These are phyloP conservation scores for Petrocephalus microphthalmus DNA, from an alignment of 2,113 vertebrate species.

Conservation along the genomic window DNA sequence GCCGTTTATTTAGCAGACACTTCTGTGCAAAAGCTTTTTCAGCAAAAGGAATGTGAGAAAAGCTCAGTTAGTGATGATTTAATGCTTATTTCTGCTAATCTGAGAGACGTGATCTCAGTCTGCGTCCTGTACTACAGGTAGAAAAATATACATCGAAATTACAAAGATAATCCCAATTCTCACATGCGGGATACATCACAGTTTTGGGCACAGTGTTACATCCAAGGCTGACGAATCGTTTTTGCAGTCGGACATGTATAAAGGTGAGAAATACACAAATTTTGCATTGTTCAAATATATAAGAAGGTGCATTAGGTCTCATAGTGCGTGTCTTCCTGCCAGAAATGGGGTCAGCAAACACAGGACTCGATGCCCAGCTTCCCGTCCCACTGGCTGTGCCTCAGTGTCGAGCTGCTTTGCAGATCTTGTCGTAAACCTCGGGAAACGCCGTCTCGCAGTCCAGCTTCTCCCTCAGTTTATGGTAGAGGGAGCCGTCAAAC, in stretches of 20 bases:
- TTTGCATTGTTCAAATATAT: neutral
- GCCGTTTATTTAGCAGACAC: neutral
- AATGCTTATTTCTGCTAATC: neutral
- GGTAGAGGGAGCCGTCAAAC: slow-evolving; percentile 89
- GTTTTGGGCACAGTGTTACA: neutral
- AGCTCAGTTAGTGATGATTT: neutral
- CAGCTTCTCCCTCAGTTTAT: slow-evolving; percentile 77
- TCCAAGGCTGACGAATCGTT: neutral
- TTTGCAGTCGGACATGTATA: neutral
- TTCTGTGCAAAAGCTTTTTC: neutral
- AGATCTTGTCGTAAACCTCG: slow-evolving; percentile 96
- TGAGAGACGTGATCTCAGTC: neutral
- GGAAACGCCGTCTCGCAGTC: slow-evolving; percentile 86
- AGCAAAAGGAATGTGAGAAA: neutral
- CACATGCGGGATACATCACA: neutral
- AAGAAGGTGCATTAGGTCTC: neutral
- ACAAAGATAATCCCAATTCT: neutral
- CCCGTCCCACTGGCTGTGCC: neutral
- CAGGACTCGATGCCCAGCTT: neutral
- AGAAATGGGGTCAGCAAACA: neutral
- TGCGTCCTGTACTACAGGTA: neutral
- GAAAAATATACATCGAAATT: neutral
- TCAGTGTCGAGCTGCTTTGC: slow-evolving; percentile 93
- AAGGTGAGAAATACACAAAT: neutral
- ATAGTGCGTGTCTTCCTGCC: neutral